These are phyloP conservation scores for Gobius niger DNA, from an alignment of 2,113 vertebrate species.

Conservation along the genomic window DNA sequence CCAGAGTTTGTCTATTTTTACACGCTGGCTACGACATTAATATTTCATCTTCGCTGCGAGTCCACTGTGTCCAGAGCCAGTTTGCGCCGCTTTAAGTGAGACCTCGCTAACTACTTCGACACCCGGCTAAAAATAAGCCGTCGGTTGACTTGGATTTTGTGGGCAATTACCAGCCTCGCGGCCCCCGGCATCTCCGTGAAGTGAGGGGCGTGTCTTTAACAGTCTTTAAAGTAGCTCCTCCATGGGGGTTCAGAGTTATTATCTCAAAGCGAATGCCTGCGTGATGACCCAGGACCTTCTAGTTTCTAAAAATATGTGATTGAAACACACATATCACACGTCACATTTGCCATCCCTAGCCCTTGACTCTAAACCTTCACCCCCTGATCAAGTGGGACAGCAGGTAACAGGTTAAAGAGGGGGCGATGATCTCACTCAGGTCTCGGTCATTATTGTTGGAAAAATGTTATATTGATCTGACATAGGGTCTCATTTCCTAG, in stretches of 20 bases:
- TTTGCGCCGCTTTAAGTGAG: constrained; percentile 33
- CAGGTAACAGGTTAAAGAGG: too few relatives aligned
- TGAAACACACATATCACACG: too few relatives aligned
- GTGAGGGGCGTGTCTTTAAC: constrained; percentile 1
- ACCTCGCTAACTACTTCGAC: constrained; percentile 30
- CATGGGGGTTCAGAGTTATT: background rate
- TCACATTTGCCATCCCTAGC: too few relatives aligned
- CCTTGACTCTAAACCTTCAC: too few relatives aligned
- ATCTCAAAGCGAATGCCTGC: too few relatives aligned
- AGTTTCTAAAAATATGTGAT: too few relatives aligned
- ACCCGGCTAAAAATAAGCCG: constrained; percentile 24
- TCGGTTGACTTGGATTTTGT: constrained; percentile 15
- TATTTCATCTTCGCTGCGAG: constrained; percentile 55
- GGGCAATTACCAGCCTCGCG: constrained; percentile 18
- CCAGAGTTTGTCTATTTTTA: constrained; percentile 58
- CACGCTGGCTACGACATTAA: constrained; percentile 48
- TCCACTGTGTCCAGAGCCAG: constrained; percentile 42
- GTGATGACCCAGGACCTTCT: too few relatives aligned
- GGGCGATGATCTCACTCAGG: too few relatives aligned
- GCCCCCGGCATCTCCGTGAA: constrained; percentile 16
- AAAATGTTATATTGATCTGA: too few relatives aligned
- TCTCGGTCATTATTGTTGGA: too few relatives aligned
- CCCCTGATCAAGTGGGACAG: too few relatives aligned
- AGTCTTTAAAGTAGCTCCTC: background rate
- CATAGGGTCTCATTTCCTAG: too few relatives aligned